Evolutionary conservation across 2,888 invertebrate species (phyloP), one percentile per base, ranked within the genome.

Genomic region (Selenia dentaria): DNA sequence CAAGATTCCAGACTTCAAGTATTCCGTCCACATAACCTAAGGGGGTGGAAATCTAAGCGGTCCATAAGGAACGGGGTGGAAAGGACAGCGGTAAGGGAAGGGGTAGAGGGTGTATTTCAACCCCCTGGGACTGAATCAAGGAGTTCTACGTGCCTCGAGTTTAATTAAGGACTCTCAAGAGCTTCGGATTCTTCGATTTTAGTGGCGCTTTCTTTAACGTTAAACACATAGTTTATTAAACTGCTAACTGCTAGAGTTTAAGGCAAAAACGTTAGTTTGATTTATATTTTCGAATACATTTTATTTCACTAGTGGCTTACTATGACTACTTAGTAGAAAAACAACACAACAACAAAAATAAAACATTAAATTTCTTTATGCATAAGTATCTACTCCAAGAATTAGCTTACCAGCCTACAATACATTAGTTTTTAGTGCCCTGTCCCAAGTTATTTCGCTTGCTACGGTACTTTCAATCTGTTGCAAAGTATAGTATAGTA

Each of bases 11-110:
- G 82, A 75, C 80, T 83, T 81, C 76, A 76, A 83, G 83, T 86
- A 88, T 90, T 89, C 89, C 76, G 75, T 84, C 79, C 87, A 83
- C 88, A 89, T 80, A 82, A 79, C 77, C 75, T 77, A 71, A 76
- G 75, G 59, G 84, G 87, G 86, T 73, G 84, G 82, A 89, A 89
- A 89, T 90, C 89, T 88, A 88, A 88, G 89, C 89, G 84, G 84
- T 83, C 86, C 89, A 87, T 87, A 87, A 88, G 88, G 83, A 81
- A 82, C 69, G 80, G 74, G 78, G 75, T 70, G 60, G 46, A 54
- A 56, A 57, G 54, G 55, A 59, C 66, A 63, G 65, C 44, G 44
- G 58, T 35, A 37, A 48, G 56, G 55, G 58, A 49, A 64, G 59
- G 65, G 67, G 28, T 4, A 61, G 56, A 56, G 63, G 69, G 70